Evolutionary conservation across 2,888 invertebrate genomes (phyloP), one percentile per base, ranked within the genome.

Genomic region (Gortyna flavago): DNA sequence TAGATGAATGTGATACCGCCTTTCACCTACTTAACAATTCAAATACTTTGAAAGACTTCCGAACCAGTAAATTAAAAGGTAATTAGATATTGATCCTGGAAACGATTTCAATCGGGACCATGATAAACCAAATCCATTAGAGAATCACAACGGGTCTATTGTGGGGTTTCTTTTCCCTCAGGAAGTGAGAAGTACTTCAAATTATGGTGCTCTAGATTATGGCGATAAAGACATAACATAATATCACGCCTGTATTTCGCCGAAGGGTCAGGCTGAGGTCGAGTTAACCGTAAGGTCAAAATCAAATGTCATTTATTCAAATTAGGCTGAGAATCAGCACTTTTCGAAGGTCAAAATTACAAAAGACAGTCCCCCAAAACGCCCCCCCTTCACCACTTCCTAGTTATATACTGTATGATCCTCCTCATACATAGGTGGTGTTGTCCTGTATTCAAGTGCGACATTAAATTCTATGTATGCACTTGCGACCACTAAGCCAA

Each of bases 31-130:
- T 70, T 61, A 61, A 59, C 82, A 71, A 74, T 62, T 81, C 44
- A 64, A 75, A 84, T 68, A 78, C 57, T 75, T 78, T 78, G 70
- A 82, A 85, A 82, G 75, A 66, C 72, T 85, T 78, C 83, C 62
- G 67, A 71, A 64, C 71, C 62, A 82, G 75, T 73, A 73, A 73
- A 85, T 79, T 73, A 73, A 73, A 85, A 57, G 32, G 64, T 78
- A 82, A 85, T 85, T 82, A 79, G 62, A 82, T 78, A 72, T 81
- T 71, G 84, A 82, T 80, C 68, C 44, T 75, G 44, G 32, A 72
- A 51, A 69, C 59, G 35, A 64, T 72, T 54, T 73, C 21, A 41
- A 68, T 75, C 21, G 35, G 35, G 38, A 48, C 61, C 70, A 72
- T 74, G 69, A 70, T 68, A 65, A 83, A 65, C 57, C 67, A 71